Conservation (phyloP, 2,113 vertebrate species). For the Dasyprocta punctata region DNA sequence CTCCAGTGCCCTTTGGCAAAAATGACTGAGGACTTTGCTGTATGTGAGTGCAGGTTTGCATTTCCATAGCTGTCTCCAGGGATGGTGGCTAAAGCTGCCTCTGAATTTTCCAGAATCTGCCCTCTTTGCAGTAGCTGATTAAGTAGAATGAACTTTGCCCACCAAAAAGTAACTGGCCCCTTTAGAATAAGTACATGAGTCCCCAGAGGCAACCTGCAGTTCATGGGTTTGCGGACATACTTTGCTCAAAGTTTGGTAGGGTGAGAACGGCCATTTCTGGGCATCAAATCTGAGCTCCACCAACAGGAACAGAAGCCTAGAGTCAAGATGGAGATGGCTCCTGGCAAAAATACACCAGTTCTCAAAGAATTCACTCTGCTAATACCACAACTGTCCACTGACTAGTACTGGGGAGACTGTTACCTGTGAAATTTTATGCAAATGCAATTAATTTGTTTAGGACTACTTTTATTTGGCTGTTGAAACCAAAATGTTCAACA, state of each 20-base stretch:
- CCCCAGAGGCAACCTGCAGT: neutral
- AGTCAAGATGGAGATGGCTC: neutral
- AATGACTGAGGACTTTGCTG: neutral
- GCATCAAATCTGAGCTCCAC: neutral
- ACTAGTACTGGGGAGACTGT: neutral
- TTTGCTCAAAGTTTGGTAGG: neutral
- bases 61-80: neutral
- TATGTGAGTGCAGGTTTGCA: neutral
- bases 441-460: neutral
- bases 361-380: neutral
- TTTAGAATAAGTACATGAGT: neutral
- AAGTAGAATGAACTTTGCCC: neutral
- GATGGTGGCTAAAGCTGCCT: neutral
- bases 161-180: neutral
- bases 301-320: neutral
- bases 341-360: neutral
- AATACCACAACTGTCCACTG: neutral
- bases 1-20: neutral
- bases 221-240: neutral
- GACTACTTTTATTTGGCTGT: neutral
- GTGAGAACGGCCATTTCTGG: neutral
- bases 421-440: neutral
- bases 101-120: neutral
- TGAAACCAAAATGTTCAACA: conserved; percentile 36
- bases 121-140: neutral